Evolutionary conservation across 2,888 invertebrate genomes (phyloP).

Genomic region (Thumatha senex): DNA sequence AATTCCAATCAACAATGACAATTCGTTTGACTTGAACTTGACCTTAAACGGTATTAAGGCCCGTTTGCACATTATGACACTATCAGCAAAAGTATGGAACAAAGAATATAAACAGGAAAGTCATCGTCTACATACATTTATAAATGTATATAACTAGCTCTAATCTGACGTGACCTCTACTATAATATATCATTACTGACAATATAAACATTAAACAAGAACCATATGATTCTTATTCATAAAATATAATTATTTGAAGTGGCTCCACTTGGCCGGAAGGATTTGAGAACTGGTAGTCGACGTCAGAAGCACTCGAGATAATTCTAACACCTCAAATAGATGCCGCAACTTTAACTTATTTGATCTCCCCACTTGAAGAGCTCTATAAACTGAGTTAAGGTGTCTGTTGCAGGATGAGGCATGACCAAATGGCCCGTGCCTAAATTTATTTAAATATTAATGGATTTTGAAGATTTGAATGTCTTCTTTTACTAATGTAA

Average conservation of each 20-base stretch:
- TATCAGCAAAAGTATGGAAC: too few species aligned
- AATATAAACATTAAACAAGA: background rate
- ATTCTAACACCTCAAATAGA: conserved; percentile 74
- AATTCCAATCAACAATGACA: too few species aligned
- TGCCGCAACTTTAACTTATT: conserved; percentile 60
- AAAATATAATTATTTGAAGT: conserved; percentile 20
- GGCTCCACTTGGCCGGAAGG: conserved; percentile 60
- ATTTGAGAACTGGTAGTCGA: conserved; percentile 54
- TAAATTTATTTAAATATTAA: conserved; percentile 25
- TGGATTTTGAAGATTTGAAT: conserved; percentile 13
- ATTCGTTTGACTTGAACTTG: too few species aligned
- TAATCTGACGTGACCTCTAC: too few species aligned
- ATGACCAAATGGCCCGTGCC: conserved; percentile 24
- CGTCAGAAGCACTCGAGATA: conserved; percentile 64
- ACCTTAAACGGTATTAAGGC: too few species aligned
- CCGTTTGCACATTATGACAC: too few species aligned
- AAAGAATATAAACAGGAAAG: too few species aligned
- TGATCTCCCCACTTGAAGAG: conserved; percentile 72
- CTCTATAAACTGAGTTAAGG: conserved; percentile 17
- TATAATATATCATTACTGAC: background rate
- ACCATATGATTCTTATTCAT: conserved; percentile 14
- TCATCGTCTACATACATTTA: background rate
- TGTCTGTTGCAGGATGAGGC: conserved; percentile 21
- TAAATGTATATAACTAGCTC: too few species aligned
- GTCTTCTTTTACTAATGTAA: conserved; percentile 7